Base-by-base conservation (phyloP, 2,888 invertebrate genomes). In the Morpho deidamia region DNA sequence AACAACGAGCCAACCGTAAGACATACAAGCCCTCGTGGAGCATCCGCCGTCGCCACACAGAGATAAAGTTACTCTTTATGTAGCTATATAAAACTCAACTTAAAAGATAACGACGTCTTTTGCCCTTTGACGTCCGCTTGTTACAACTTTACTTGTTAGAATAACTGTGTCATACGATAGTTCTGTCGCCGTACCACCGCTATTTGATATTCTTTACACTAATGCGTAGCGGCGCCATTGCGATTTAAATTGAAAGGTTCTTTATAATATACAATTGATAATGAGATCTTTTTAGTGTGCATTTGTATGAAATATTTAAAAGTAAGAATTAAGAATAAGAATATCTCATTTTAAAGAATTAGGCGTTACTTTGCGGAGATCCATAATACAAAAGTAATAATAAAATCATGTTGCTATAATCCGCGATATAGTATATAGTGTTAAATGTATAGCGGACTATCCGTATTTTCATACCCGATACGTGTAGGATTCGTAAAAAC, bases 71-170 rank as follows among this genome's bases (percentile, higher is more conserved):
- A 51, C 44, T 44, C 51, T 55, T 51, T 58, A 51, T 51, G 34
- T 42, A 51, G 54, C 47, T 51, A 33, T 63, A 56, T 62, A 62
- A 62, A 62, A 61, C 63, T 60, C 56, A 48, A 53, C 56, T 63
- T 58, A 59, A 58, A 56, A 60, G 60, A 61, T 61, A 61, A 60
- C 60, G 63, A 64, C 52, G 59, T 56, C 59, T 57, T 44, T 51
- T 54, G 58, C 58, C 60, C 56, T 61, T 63, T 59, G 56, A 58
- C 49, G 55, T 45, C 56, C 55, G 46, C 62, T 61, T 57, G 65
- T 64, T 62, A 65, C 63, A 64, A 66, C 60, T 65, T 65, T 58
- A 63, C 63, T 65, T 65, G 65, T 66, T 67, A 65, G 60, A 51
- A 61, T 60, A 61, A 55, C 58, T 60, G 53, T 12, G 60, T 51